phyloP scores from a whole-genome alignment of 2,113 vertebrate species.

The Athene noctua region DNA sequence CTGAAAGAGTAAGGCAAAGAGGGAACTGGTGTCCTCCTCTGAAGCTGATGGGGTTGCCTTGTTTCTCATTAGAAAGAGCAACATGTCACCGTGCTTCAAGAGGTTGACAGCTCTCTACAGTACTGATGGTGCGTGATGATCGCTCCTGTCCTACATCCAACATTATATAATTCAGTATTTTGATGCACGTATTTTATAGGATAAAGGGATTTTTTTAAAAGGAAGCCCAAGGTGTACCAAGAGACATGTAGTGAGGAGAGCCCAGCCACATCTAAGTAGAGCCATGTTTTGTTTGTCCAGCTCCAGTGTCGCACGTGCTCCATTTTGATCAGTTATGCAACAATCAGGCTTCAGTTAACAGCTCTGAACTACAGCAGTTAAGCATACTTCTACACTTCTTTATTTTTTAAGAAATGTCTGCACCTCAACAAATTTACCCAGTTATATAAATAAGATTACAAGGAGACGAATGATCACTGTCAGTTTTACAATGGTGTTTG shows the following conservation, averaged over 20 bases:
- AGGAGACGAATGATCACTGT: neutral
- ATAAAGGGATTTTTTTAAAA: neutral
- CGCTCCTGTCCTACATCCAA: neutral
- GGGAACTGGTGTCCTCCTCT: neutral
- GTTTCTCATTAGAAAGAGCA: neutral
- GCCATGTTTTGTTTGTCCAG: neutral
- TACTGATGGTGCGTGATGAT: neutral
- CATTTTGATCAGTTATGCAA: neutral
- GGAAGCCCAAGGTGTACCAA: neutral
- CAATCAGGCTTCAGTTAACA: neutral
- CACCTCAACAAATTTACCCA: neutral
- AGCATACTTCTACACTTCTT: neutral
- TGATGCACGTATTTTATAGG: neutral
- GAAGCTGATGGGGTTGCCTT: neutral
- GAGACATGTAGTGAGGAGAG: neutral
- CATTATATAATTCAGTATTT: neutral
- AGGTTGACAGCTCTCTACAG: neutral
- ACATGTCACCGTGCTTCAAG: neutral
- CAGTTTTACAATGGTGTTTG: neutral
- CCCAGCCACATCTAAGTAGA: rapidly evolving
- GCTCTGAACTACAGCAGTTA: neutral
- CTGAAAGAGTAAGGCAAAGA: neutral
- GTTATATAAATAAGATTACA: neutral
- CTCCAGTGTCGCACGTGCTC: neutral
- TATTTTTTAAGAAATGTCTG: neutral